Evolutionary conservation across 2,113 vertebrate genomes (phyloP).

Genomic region (Plestiodon gilberti): DNA sequence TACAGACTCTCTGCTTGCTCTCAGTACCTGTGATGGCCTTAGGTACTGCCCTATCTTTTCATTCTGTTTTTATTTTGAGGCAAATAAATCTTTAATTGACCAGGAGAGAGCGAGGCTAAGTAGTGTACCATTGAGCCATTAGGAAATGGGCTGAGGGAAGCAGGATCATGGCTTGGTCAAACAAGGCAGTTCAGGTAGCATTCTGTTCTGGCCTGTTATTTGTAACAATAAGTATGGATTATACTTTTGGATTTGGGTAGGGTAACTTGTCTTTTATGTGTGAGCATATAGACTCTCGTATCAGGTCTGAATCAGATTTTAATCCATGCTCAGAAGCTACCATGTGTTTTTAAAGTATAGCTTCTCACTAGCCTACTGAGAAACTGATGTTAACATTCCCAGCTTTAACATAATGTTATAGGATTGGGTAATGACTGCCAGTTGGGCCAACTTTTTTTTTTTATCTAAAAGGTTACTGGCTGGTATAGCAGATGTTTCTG

Average conservation of each 20-base stretch:
- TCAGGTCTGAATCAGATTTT: not conserved
- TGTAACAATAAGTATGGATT: not conserved
- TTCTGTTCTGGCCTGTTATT: not conserved
- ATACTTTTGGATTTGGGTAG: not conserved
- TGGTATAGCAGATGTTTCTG: too few relatives aligned
- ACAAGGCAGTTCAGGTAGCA: not conserved
- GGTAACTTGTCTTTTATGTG: not conserved
- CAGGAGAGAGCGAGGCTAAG: not conserved
- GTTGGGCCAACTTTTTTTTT: too few relatives aligned
- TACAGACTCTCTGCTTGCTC: conserved; percentile 58
- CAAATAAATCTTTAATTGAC: not conserved
- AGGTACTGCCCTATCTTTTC: conserved; percentile 62
- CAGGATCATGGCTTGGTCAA: not conserved
- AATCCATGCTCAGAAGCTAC: not conserved
- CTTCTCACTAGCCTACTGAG: conserved; percentile 2
- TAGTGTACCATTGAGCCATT: not conserved
- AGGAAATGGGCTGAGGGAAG: not conserved
- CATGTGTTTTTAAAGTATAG: not conserved
- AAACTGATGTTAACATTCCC: not conserved
- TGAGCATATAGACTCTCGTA: not conserved
- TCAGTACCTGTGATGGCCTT: conserved; percentile 73
- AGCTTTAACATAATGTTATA: fast-evolving
- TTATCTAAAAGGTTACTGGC: not conserved
- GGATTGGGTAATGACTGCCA: too few relatives aligned
- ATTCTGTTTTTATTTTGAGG: not conserved